Percentiles rank a stretch among this genome's conserved stretches.
Conservation (phyloP, 2,797 vertebrate species). For the Lepus oiostolus region DNA sequence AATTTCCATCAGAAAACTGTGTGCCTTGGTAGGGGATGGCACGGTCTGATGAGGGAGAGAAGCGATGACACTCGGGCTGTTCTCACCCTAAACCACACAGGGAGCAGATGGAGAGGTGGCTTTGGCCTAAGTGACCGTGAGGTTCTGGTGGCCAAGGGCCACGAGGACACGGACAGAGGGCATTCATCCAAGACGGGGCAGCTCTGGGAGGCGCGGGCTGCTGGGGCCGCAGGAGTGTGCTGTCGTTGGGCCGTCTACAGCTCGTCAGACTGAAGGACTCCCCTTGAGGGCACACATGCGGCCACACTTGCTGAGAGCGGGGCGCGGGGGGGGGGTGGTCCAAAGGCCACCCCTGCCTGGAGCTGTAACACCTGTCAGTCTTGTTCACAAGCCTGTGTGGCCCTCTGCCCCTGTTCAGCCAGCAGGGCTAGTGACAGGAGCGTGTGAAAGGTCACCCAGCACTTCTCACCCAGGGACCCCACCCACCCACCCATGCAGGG, state of each 20-base stretch:
- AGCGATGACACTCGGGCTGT: not conserved
- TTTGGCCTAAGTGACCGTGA: not conserved
- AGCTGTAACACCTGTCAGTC: fast-evolving
- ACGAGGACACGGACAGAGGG: not conserved
- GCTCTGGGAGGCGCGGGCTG: fast-evolving
- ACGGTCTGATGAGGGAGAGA: too few relatives aligned
- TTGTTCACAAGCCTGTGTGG: not conserved
- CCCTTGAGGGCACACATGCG: too few relatives aligned
- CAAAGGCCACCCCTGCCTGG: not conserved
- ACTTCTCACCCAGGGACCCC: not conserved
- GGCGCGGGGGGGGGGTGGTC: too few relatives aligned
- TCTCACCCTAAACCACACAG: not conserved
- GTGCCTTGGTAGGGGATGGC: not conserved
- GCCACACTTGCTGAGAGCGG: too few relatives aligned
- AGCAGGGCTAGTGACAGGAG: not conserved
- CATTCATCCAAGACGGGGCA: fast-evolving
- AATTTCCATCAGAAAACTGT: not conserved
- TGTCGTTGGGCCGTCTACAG: not conserved
- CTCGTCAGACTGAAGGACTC: fast-evolving
- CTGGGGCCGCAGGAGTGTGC: not conserved
- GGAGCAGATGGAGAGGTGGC: not conserved
- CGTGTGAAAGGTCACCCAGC: not conserved
- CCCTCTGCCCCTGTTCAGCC: not conserved
- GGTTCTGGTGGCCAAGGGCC: not conserved
- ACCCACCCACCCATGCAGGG: not conserved